Conservation (phyloP, 2,113 vertebrate genomes). For the Festucalex cinctus region DNA sequence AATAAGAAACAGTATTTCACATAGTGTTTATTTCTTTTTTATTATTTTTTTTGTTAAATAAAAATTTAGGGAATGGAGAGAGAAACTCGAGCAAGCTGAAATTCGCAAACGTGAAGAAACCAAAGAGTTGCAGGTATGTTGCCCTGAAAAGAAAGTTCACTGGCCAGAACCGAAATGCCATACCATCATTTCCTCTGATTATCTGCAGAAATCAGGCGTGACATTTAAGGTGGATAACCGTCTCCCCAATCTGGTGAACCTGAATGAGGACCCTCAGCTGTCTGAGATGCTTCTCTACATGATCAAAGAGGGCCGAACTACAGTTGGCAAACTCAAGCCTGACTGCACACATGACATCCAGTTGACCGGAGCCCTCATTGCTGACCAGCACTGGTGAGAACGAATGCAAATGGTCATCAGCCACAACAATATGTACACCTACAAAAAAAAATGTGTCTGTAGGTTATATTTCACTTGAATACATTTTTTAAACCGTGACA, state of each 20-base stretch:
- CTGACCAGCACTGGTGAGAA: conserved; percentile 88
- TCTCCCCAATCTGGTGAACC: conserved; percentile 91
- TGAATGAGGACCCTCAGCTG: conserved; percentile 95
- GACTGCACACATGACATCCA: conserved; percentile 84
- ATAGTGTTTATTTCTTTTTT: not conserved
- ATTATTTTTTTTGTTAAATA: not conserved
- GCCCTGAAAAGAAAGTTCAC: fast-evolving
- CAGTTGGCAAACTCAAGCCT: conserved; percentile 81
- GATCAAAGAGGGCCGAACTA: conserved; percentile 90
- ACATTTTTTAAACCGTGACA: not conserved
- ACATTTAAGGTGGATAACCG: conserved; percentile 90
- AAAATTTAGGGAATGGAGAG: conserved; percentile 82
- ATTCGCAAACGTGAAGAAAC: conserved; percentile 87
- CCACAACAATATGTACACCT: not conserved
- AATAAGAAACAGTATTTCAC: too few relatives aligned
- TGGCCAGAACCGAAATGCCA: not conserved
- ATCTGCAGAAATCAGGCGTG: conserved; percentile 83
- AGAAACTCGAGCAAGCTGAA: conserved; percentile 89
- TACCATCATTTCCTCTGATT: conserved; percentile 6
- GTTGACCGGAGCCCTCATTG: conserved; percentile 87
- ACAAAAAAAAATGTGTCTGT: too few relatives aligned
- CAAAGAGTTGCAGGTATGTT: conserved; percentile 85
- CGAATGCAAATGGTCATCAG: not conserved
- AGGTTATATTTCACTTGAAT: too few relatives aligned
- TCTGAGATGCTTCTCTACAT: conserved; percentile 95